Base-by-base conservation (phyloP, 1,140 invertebrate species). In the Nylanderia fulva region DNA sequence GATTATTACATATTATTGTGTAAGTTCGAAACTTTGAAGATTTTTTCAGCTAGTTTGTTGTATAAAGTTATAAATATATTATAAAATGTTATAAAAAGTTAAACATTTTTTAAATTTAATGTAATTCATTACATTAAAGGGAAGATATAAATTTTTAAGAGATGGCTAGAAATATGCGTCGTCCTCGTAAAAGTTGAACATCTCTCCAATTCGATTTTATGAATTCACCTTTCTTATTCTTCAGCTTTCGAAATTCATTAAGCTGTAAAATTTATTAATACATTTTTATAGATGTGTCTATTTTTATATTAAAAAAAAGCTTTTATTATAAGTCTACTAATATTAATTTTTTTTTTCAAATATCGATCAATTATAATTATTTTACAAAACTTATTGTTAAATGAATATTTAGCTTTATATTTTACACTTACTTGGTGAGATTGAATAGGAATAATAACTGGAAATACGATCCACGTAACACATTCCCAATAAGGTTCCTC, bases 401-500 rank as follows among this genome's bases (percentile, higher is more conserved):
- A 48, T 8, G 21, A 63, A 58, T 48, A 1, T 29, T 76, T 48
- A 15, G 1, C 27, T 7, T 7, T 64, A 24, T 1, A 48, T 33
- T 48, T 7, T 7, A 0, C 0, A 82, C 87, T 84, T 84, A 98
- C 97, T 95, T 98, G 97, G 58, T 96, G 94, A 21, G 95, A 90
- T 6, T 96, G 97, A 27, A 98, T 95, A 74, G 96, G 95, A 71
- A 98, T 96, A 2, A 97, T 96, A 6, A 96, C 95, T 36, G 97
- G 96, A 91, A 98, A 98, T 7, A 98, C 95, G 13, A 97, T 97
- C 97, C 97, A 98, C 2, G 95, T 96, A 63, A 96, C 97, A 87
- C 96, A 96, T 89, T 97, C 97, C 61, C 95, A 95, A 89, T 96
- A 4, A 33, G 0, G 0, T 24, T 95, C 95, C 6, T 96, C 96